phyloP scores from a whole-genome alignment of 1,140 invertebrate species.

The Leptinotarsa texana region DNA sequence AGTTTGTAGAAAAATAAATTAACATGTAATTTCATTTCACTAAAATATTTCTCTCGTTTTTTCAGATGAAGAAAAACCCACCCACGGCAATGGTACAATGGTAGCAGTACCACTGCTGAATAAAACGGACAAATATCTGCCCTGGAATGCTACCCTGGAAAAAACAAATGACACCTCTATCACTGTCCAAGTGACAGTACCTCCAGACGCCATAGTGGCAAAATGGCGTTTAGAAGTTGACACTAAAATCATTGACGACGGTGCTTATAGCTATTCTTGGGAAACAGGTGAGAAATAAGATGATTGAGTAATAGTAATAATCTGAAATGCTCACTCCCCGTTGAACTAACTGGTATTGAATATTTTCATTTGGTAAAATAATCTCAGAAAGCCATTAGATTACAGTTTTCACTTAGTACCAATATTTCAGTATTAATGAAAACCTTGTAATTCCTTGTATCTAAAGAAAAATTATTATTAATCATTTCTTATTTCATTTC shows the following conservation, averaged over 20 bases:
- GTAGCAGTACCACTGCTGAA: conserved; percentile 75
- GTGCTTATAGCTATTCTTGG: conserved; percentile 67
- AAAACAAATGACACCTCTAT: conserved; percentile 60
- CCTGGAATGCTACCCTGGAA: conserved; percentile 65
- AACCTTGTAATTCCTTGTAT: too few species aligned
- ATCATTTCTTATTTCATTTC: too few species aligned
- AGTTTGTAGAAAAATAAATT: too few species aligned
- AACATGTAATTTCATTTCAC: too few species aligned
- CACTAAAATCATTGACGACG: conserved; percentile 70
- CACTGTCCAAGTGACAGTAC: conserved; percentile 71
- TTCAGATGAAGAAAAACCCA: conserved; percentile 74
- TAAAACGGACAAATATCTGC: conserved; percentile 52
- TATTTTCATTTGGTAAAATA: too few species aligned
- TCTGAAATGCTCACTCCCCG: too few species aligned
- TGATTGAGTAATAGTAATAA: too few species aligned
- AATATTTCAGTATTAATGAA: too few species aligned
- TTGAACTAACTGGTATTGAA: too few species aligned
- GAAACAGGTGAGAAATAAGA: conserved; percentile 49
- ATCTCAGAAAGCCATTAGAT: too few species aligned
- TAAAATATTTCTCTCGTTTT: conserved; percentile 11
- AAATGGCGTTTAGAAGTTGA: conserved; percentile 87
- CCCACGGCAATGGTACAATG: conserved; percentile 77
- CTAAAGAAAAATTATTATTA: too few species aligned
- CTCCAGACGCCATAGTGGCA: conserved; percentile 76
- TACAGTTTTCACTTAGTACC: too few species aligned